phyloP scores from a whole-genome alignment of 2,888 invertebrate species.

The Mamestra brassicae region DNA sequence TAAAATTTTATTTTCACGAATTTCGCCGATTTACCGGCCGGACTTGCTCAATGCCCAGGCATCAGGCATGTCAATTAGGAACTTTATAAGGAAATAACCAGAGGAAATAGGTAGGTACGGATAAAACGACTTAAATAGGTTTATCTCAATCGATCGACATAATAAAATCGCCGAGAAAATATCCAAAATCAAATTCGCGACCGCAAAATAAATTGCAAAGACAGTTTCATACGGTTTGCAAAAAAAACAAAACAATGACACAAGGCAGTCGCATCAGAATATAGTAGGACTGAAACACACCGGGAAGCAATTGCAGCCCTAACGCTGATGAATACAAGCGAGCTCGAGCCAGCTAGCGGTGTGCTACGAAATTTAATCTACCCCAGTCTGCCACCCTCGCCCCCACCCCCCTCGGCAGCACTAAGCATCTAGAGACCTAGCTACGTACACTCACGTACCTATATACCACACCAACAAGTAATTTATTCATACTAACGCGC shows the following conservation, averaged over 20 bases:
- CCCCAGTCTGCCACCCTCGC: slow-evolving; percentile 85
- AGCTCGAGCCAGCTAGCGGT: slow-evolving; percentile 81
- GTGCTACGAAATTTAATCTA: slow-evolving; percentile 89
- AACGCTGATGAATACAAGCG: slow-evolving; percentile 86
- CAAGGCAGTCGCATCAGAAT: slow-evolving; percentile 37
- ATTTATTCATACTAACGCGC: slow-evolving; percentile 82
- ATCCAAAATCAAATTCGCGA: not conserved
- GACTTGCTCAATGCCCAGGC: not conserved
- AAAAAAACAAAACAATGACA: slow-evolving; percentile 20
- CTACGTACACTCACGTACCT: slow-evolving; percentile 62
- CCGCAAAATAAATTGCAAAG: not conserved
- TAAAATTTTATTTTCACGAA: not conserved
- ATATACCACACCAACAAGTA: slow-evolving; percentile 67
- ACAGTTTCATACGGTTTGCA: not conserved
- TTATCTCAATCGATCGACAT: not conserved
- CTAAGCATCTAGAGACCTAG: slow-evolving; percentile 67
- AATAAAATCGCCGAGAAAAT: not conserved
- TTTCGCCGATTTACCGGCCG: not conserved
- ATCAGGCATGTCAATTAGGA: not conserved
- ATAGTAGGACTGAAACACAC: slow-evolving; percentile 75
- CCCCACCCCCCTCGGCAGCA: slow-evolving; percentile 65
- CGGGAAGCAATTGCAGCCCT: slow-evolving; percentile 84
- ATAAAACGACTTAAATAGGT: not conserved
- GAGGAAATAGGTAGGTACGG: not conserved
- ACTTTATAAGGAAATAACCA: too few species aligned